These are phyloP conservation scores for Tinea pellionella DNA, from an alignment of 2,888 invertebrate genomes.

Conservation along the genomic window DNA sequence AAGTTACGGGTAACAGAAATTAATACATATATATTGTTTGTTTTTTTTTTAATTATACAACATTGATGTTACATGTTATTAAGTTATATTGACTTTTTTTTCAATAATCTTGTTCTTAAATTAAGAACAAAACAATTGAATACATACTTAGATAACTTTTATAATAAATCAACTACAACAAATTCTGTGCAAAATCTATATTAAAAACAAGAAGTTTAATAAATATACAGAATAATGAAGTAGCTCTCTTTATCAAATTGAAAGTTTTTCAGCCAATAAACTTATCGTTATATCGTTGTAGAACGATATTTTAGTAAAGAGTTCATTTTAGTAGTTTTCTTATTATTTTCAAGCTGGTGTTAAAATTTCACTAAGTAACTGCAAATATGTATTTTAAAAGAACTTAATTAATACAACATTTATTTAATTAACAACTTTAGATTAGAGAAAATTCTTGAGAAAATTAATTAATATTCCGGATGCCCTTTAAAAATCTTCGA, in stretches of 20 bases:
- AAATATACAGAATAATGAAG: not conserved
- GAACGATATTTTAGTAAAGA: not conserved
- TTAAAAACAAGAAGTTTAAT: not conserved
- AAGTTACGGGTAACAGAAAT: no score
- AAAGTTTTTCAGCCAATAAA: slow-evolving; percentile 29
- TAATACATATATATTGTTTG: no score
- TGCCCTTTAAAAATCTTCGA: not conserved
- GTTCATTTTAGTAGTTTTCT: not conserved
- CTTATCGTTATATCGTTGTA: not conserved
- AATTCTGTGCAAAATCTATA: not conserved
- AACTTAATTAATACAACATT: not conserved
- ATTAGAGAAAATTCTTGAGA: not conserved
- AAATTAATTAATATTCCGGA: slow-evolving; percentile 2
- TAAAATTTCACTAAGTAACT: not conserved
- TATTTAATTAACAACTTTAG: slow-evolving; percentile 2
- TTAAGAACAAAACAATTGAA: not conserved
- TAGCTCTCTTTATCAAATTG: slow-evolving; percentile 33
- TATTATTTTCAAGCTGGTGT: not conserved
- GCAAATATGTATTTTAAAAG: slow-evolving; percentile 4
- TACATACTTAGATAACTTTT: not conserved
- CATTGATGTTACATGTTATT: no score
- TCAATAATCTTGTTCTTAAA: no score
- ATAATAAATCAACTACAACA: not conserved
- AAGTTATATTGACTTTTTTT: not conserved
- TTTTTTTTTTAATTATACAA: no score